Conservation (phyloP, 2,888 invertebrate species). For the Napeogenes sylphis region DNA sequence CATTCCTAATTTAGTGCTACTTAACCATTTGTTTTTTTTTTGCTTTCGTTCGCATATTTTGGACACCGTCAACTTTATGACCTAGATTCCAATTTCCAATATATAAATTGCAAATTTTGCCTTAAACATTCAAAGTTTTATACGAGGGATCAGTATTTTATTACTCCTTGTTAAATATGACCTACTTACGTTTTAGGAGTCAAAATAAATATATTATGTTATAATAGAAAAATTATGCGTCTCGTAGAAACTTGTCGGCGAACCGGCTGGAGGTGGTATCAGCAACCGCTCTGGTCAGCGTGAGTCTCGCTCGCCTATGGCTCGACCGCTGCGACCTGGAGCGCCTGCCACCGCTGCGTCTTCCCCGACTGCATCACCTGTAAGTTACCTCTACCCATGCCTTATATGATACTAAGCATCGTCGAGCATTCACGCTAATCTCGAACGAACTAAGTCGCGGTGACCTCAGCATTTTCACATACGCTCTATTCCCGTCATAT, state of each 20-base stretch:
- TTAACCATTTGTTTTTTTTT: too few species aligned
- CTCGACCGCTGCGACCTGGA: constrained; percentile 79
- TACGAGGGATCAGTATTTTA: neutral
- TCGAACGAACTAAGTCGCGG: neutral
- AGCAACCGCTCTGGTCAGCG: constrained; percentile 79
- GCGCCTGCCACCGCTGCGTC: constrained; percentile 75
- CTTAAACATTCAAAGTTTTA: too few species aligned
- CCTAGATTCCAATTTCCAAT: too few species aligned
- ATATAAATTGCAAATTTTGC: too few species aligned
- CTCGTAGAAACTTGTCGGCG: constrained; percentile 84
- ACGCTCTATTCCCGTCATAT: constrained; percentile 15
- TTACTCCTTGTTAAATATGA: too few species aligned
- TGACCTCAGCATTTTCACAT: constrained; percentile 7
- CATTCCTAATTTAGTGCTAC: too few species aligned
- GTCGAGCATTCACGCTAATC: neutral
- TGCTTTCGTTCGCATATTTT: too few species aligned
- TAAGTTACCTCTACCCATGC: constrained; percentile 57
- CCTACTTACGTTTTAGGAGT: neutral
- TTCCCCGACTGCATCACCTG: constrained; percentile 77
- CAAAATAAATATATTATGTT: neutral
- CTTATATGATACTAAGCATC: neutral
- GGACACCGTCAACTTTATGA: too few species aligned
- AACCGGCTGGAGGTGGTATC: constrained; percentile 85
- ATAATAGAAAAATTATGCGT: constrained; percentile 8
- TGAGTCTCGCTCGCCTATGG: constrained; percentile 80